Evolutionary conservation across 2,888 invertebrate species (phyloP).

Genomic region (Thymelicus lineola): DNA sequence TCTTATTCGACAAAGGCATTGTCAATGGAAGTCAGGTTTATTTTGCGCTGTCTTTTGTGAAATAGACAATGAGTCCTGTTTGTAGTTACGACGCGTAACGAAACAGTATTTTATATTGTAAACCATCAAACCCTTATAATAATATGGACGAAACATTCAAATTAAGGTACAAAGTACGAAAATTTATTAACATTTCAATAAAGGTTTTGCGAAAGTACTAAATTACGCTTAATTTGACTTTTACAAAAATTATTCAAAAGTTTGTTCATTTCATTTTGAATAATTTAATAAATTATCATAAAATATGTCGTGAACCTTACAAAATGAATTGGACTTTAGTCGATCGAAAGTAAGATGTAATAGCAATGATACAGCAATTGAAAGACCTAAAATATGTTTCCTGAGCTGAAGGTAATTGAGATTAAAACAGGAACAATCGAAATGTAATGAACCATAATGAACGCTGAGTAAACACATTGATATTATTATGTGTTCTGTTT

Average conservation of each 20-base stretch:
- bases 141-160: too few species aligned
- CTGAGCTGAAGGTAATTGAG: background rate
- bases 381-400: conserved; percentile 3
- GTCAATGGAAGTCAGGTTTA: too few species aligned
- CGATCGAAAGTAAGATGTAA: conserved; percentile 4
- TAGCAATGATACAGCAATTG: background rate
- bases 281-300: background rate
- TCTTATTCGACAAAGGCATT: too few species aligned
- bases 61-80: too few species aligned
- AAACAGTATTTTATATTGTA: too few species aligned
- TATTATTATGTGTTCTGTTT: conserved; percentile 8
- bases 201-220: background rate
- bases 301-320: background rate
- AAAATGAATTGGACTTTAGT: conserved; percentile 13
- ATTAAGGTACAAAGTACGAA: background rate
- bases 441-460: conserved; percentile 8
- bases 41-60: too few species aligned
- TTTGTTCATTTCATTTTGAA: background rate
- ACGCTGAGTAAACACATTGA: background rate
- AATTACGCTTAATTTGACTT: background rate
- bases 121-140: background rate
- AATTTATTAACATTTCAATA: background rate
- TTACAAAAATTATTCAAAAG: background rate
- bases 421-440: conserved; percentile 6
- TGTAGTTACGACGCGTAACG: too few species aligned